These are phyloP conservation scores for Notothenia coriiceps DNA, from an alignment of 2,113 vertebrate genomes.

Conservation along the genomic window DNA sequence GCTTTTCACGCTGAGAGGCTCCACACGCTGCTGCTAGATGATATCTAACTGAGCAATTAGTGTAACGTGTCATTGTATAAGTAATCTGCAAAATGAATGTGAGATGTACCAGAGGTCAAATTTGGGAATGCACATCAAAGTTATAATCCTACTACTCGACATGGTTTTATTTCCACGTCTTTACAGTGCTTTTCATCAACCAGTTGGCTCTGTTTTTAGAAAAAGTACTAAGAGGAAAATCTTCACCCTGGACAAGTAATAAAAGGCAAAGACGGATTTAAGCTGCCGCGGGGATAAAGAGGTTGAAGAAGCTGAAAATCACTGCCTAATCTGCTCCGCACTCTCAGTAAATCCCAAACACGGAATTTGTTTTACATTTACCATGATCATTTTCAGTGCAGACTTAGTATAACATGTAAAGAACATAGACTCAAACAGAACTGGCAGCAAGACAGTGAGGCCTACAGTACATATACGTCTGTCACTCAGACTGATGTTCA, in stretches of 20 bases:
- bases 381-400: neutral
- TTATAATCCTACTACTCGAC: neutral
- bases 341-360: conserved; percentile 58
- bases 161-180: conserved; percentile 22
- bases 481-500: conserved; percentile 20
- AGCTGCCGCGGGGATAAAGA: conserved; percentile 61
- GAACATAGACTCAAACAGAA: neutral
- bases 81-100: conserved; percentile 22
- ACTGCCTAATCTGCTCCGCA: conserved; percentile 63
- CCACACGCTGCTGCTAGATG: conserved; percentile 44
- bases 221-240: conserved; percentile 48
- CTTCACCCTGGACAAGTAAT: conserved; percentile 44
- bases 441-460: neutral
- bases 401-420: conserved; percentile 4
- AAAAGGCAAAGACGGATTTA: conserved; percentile 67
- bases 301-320: conserved; percentile 55
- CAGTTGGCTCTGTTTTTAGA: conserved; percentile 41
- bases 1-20: conserved; percentile 47
- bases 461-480: neutral
- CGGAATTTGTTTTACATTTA: conserved; percentile 44
- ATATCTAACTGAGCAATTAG: conserved; percentile 34
- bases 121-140: neutral
- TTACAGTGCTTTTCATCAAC: conserved; percentile 22
- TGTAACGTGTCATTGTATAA: neutral
- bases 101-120: neutral